Evolutionary conservation across 2,113 vertebrate species (phyloP).

Genomic region (Leptocoma aspasia): DNA sequence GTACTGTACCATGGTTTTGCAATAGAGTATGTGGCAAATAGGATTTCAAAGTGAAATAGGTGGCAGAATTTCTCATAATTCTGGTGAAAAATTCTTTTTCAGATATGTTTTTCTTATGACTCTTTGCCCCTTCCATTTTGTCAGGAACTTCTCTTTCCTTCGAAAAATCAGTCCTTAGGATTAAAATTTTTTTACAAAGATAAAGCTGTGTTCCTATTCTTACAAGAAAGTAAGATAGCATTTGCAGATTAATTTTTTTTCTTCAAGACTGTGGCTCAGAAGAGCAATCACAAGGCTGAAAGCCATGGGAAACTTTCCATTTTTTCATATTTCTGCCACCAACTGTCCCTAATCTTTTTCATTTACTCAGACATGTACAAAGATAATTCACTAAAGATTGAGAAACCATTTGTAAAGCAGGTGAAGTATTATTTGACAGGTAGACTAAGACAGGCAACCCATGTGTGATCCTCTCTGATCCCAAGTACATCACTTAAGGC

Average conservation of each 20-base stretch:
- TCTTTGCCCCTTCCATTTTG: neutral
- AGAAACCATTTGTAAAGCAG: neutral
- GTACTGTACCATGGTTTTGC: neutral
- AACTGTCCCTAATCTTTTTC: neutral
- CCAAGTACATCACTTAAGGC: accelerated
- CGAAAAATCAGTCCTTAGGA: neutral
- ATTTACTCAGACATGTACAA: neutral
- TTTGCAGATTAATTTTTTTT: neutral
- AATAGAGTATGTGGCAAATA: neutral
- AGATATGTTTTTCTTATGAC: neutral
- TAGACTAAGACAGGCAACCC: neutral
- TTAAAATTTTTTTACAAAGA: neutral
- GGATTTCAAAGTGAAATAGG: neutral
- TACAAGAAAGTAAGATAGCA: neutral
- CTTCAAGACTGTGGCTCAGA: neutral
- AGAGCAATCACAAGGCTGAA: neutral
- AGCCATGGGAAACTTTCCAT: neutral
- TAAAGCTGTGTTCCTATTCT: neutral
- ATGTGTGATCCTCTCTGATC: neutral
- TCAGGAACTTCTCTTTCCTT: neutral
- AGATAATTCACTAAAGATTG: neutral
- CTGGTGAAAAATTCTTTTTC: neutral
- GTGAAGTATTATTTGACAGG: neutral
- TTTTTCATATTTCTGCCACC: neutral
- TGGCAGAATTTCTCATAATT: neutral